Conservation (phyloP, 2,888 invertebrate species). For the Panopea generosa region DNA sequence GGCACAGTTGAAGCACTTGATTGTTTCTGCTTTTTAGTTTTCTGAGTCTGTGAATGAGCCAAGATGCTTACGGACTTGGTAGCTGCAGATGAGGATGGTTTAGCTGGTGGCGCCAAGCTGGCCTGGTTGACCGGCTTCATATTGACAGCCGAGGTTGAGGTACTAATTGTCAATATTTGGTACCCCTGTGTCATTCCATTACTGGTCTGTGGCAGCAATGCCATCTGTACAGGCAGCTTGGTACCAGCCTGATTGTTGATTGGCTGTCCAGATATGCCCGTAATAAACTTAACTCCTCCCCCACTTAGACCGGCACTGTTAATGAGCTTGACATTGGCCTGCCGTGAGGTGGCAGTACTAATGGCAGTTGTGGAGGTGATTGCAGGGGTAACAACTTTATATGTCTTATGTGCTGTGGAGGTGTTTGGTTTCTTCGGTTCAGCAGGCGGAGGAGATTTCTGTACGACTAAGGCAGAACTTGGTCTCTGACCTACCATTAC, state of each 20-base stretch:
- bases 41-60: not conserved
- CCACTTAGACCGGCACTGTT: conserved; percentile 36
- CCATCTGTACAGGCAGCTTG: conserved; percentile 56
- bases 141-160: conserved; percentile 28
- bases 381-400: not conserved
- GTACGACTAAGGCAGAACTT: conserved; percentile 8
- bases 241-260: conserved; percentile 23
- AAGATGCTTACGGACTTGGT: too few species aligned
- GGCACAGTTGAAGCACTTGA: not conserved
- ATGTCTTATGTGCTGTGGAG: too few species aligned
- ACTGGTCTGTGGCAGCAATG: conserved; percentile 48
- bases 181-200: conserved; percentile 57
- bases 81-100: too few species aligned
- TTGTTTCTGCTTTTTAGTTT: conserved; percentile 1
- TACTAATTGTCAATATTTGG: conserved; percentile 50
- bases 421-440: not conserved
- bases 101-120: too few species aligned
- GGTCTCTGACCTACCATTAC: conserved; percentile 1
- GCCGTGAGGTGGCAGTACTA: conserved; percentile 4
- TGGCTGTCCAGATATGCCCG: conserved; percentile 37
- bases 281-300: conserved; percentile 39
- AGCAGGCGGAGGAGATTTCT: not conserved
- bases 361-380: not conserved
- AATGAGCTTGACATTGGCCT: conserved; percentile 31
- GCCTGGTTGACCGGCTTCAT: not conserved